These are phyloP conservation scores for Chouioia cunea DNA, from an alignment of 2,888 invertebrate species.

Conservation along the genomic window DNA sequence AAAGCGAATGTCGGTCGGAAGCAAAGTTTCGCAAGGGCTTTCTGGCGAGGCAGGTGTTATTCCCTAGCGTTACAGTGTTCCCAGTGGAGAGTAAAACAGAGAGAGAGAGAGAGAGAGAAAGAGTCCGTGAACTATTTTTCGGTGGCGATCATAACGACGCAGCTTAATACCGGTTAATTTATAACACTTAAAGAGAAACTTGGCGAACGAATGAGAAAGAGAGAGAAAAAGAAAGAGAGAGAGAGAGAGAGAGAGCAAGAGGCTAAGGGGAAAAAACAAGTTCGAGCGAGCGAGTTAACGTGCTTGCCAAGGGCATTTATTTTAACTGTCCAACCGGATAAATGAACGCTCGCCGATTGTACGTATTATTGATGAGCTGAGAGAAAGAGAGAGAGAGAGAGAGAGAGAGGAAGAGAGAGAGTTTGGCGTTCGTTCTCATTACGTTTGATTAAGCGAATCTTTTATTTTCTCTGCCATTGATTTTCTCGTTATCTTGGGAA, in stretches of 20 bases:
- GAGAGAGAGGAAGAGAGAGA: no score
- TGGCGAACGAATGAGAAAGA: background rate
- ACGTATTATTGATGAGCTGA: no score
- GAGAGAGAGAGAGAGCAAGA: background rate
- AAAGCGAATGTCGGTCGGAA: conserved; percentile 5
- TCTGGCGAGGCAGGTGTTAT: background rate
- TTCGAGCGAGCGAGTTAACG: conserved; percentile 2
- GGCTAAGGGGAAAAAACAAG: background rate
- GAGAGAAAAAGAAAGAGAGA: background rate
- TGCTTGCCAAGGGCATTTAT: no score
- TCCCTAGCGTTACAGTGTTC: background rate
- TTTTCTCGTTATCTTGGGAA: no score
- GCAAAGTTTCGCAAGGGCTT: background rate
- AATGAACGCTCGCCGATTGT: no score
- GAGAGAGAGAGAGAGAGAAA: conserved; percentile 1
- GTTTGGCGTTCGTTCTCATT: no score
- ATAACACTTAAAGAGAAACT: conserved; percentile 30
- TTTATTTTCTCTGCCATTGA: no score
- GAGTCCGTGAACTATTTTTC: background rate
- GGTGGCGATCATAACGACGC: conserved; percentile 16
- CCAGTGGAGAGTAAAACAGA: background rate
- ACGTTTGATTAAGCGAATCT: no score
- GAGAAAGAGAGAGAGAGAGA: no score
- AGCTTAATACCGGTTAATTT: conserved; percentile 33
- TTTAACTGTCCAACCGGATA: no score